Percentiles rank a stretch among this genome's conserved stretches.
phyloP scores from a whole-genome alignment of 2,797 vertebrate species.

The Tenualosa thibaudeaui region DNA sequence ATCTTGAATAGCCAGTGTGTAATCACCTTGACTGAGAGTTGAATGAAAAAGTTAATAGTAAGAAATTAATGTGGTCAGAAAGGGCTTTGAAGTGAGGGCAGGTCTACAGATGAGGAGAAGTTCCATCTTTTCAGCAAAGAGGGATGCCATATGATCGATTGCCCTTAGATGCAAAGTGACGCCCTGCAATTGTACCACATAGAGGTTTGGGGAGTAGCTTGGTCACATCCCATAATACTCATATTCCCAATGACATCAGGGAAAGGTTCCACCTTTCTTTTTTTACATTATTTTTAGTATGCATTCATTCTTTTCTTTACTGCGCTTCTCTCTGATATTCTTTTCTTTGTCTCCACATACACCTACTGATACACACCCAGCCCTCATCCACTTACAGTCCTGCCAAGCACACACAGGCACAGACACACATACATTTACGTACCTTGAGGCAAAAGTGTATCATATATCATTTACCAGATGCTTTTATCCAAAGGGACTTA shows the following conservation, averaged over 20 bases:
- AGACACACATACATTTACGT: not conserved
- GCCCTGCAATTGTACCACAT: not conserved
- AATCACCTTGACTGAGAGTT: not conserved
- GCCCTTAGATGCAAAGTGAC: not conserved
- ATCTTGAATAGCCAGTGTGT: not conserved
- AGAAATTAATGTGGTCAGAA: not conserved
- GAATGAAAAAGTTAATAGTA: not conserved
- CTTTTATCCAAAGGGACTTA: too few relatives aligned
- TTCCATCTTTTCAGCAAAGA: not conserved
- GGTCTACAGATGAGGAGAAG: not conserved
- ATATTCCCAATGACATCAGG: not conserved
- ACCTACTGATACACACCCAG: not conserved
- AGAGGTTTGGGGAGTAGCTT: not conserved
- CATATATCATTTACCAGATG: too few relatives aligned
- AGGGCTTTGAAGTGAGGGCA: not conserved
- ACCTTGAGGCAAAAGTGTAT: too few relatives aligned
- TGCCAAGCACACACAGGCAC: not conserved
- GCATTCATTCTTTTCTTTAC: not conserved
- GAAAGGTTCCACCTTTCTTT: not conserved
- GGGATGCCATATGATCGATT: not conserved
- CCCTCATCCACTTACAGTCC: not conserved
- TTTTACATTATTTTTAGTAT: not conserved
- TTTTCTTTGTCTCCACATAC: not conserved
- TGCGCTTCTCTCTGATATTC: not conserved
- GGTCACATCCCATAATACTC: not conserved